Evolutionary conservation across 2,888 invertebrate genomes (phyloP), one percentile per base, ranked within the genome.

Genomic region (Rutpela maculata): DNA sequence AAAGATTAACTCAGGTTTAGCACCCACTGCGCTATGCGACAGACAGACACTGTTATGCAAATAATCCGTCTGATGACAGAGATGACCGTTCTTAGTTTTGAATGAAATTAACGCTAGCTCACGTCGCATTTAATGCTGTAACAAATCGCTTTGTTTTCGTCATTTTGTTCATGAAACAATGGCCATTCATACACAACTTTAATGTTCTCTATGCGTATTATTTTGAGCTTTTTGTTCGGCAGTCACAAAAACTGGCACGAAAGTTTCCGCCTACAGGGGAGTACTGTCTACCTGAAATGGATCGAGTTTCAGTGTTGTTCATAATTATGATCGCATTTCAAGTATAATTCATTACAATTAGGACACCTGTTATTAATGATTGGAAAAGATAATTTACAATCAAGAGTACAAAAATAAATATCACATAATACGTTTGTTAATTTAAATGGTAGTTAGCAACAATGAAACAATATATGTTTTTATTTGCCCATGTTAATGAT

Each of bases 191-290:
- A 70, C 70, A 26, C 60, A 50, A 60, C 38, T 19, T 19, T 50
- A 70, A 43, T 22, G 60, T 50, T 60, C 60, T 55, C 70, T 60
- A 22, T 60, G 70, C 70, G 70, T 60, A 70, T 70, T 70, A 70
- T 60, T 60, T 38, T 18, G 22, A 19, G 69, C 19, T 69, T 69
- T 69, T 57, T 69, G 60, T 60, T 19, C 50, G 17, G 55, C n/a
- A 31, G 35, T 26, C 60, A 22, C 70, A 43, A 38, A 60, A 43
- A 60, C 70, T 50, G 70, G 35, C 17, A 19, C 43, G 60, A 50
- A 70, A 50, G 15, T 50, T 50, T 50, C 50, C n/a, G n/a, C 50
- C n/a, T 50, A 50, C 50, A 50, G 50, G n/a, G n/a, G 15, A 50
- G 43, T 0, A 43, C 50, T 50, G 43, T 43, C 50, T 50, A 50